Base-by-base conservation (phyloP, 2,797 vertebrate genomes). In the Streptopelia turtur region DNA sequence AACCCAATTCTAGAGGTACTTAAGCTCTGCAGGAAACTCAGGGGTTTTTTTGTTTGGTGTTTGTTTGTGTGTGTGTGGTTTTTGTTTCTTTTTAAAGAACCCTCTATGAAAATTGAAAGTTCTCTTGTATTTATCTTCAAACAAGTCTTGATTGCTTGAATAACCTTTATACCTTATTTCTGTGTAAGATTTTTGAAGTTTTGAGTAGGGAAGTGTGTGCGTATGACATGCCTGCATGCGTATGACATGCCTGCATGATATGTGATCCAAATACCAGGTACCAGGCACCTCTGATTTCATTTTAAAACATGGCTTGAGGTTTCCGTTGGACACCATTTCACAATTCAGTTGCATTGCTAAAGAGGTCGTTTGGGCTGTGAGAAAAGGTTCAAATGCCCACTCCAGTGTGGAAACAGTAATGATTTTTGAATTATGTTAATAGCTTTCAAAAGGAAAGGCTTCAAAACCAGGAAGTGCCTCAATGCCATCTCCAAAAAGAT, bases 201-300 rank as follows among this genome's bases (percentile, higher is more conserved):
- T 70, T 64, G 39, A 84, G 39, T 10, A 68, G 35, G 31, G 16
- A 59, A 39, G 18, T 1, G 5, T 33, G n/a, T 6, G 8, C 1
- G 0, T 3, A 7, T 28, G 16, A 59, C 14, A 6, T 45, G 55
- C 68, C 35, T 64, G 18, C 49, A n/a, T 6, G 8, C 1, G 0
- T 3, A 7, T 28, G 16, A 59, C 14, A 6, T 45, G 55, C 68
- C 35, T 64, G 18, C 49, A 35, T 35, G 35, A 35, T 35, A 13
- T 16, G 52, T 31, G 47, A 30, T 52, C 35, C 23, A 55, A 82
- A 43, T 16, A 16, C 15, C 28, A 35, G 23, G 23, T 52, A 77
- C 37, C 21, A 41, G 47, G 28, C 41, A 55, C 23, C 11, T 49
- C 77, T 25, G 13, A 5, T 74, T 83, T 86, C 28, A 33, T 52